Percentiles rank a stretch among this genome's conserved stretches.
Evolutionary conservation across 2,888 invertebrate species (phyloP).

Genomic region (Archips crataeganus): DNA sequence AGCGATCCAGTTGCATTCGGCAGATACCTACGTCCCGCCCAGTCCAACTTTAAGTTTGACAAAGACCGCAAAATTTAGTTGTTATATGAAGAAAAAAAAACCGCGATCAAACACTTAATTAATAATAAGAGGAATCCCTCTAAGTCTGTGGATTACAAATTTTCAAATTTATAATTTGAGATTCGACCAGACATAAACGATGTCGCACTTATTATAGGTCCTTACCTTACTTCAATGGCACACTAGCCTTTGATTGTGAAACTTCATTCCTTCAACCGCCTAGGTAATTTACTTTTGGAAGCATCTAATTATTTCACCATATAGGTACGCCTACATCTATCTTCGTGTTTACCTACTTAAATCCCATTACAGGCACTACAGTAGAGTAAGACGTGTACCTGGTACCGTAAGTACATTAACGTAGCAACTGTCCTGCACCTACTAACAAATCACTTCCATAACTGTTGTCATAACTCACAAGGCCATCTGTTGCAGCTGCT

Average conservation of each 20-base stretch:
- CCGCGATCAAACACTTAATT: no score
- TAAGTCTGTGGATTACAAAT: no score
- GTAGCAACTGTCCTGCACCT: neutral
- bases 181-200: no score
- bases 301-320: neutral
- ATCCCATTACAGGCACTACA: neutral
- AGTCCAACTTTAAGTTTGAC: no score
- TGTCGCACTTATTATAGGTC: no score
- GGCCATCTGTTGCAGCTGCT: conserved; percentile 13
- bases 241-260: neutral
- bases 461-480: conserved; percentile 1
- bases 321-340: neutral
- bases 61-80: no score
- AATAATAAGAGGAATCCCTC: no score
- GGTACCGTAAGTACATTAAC: neutral
- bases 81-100: no score
- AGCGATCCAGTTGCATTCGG: no score
- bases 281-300: neutral
- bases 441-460: conserved; percentile 3
- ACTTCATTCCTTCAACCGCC: neutral
- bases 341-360: neutral
- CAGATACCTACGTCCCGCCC: no score
- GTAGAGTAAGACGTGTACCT: neutral
- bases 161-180: no score
- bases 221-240: no score